phyloP scores from a whole-genome alignment of 1,140 invertebrate genomes.

The Trialeurodes vaporariorum region DNA sequence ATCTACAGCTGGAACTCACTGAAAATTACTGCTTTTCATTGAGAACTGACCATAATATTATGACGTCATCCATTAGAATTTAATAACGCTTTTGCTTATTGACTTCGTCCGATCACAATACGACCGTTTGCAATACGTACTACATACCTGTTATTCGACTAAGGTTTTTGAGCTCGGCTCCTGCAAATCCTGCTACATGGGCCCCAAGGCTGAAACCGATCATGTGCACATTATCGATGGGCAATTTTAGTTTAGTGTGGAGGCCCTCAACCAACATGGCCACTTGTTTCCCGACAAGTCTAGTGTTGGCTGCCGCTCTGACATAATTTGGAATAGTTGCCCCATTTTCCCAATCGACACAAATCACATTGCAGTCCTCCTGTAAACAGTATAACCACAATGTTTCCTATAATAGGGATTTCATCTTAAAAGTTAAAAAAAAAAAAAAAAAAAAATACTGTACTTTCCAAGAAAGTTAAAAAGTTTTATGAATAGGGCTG shows the following conservation, averaged over 20 bases:
- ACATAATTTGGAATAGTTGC: conserved; percentile 86
- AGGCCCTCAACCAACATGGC: conserved; percentile 55
- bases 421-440: no score
- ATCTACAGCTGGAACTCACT: no score
- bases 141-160: conserved; percentile 68
- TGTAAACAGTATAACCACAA: no score
- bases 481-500: no score
- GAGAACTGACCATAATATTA: no score
- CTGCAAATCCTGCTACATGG: conserved; percentile 87
- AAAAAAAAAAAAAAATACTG: no score
- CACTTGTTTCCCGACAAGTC: conserved; percentile 81
- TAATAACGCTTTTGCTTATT: no score
- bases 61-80: no score
- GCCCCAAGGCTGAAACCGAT: conserved; percentile 86
- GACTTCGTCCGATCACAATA: no score
- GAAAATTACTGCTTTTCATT: no score
- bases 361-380: conserved; percentile 77
- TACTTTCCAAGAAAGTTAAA: no score
- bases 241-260: conserved; percentile 39
- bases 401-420: no score
- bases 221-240: conserved; percentile 62
- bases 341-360: conserved; percentile 89
- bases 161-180: conserved; percentile 67
- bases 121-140: background rate
- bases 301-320: conserved; percentile 81